phyloP scores from a whole-genome alignment of 2,797 vertebrate species.

The Urophycis tenuis region DNA sequence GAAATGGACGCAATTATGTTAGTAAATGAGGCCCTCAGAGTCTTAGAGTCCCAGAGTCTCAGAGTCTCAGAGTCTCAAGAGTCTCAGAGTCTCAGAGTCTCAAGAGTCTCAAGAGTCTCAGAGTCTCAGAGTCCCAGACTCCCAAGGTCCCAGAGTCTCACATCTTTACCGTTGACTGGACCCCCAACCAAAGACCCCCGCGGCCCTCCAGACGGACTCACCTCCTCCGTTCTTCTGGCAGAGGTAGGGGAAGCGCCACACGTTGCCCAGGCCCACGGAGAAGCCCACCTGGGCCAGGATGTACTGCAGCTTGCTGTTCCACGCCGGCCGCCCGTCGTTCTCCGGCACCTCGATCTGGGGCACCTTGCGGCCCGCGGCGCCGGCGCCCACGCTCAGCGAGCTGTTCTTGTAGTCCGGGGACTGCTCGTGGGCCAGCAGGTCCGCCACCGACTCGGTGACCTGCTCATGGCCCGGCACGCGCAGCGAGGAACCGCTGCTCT shows the following conservation, averaged over 20 bases:
- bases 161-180: too few species aligned
- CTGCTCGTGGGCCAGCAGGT: constrained; percentile 87
- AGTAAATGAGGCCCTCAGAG: too few species aligned
- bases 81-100: too few species aligned
- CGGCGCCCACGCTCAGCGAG: constrained; percentile 71
- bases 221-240: constrained; percentile 96
- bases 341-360: constrained; percentile 61
- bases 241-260: constrained; percentile 93
- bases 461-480: constrained; percentile 84
- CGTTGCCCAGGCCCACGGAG: constrained; percentile 89
- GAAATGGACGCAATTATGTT: too few species aligned
- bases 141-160: too few species aligned
- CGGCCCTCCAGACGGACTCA: constrained; percentile 51
- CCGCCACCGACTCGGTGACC: constrained; percentile 90
- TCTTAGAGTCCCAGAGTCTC: too few species aligned
- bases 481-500: constrained; percentile 92
- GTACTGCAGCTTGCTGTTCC: constrained; percentile 94
- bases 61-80: too few species aligned
- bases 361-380: constrained; percentile 47
- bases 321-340: constrained; percentile 77
- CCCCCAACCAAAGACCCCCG: neutral
- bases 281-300: constrained; percentile 93
- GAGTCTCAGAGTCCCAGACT: too few species aligned
- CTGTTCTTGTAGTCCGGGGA: constrained; percentile 85
- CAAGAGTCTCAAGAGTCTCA: too few species aligned